These are phyloP conservation scores for Rhamphomyia laevipes DNA, from an alignment of 2,888 invertebrate species.

Conservation along the genomic window DNA sequence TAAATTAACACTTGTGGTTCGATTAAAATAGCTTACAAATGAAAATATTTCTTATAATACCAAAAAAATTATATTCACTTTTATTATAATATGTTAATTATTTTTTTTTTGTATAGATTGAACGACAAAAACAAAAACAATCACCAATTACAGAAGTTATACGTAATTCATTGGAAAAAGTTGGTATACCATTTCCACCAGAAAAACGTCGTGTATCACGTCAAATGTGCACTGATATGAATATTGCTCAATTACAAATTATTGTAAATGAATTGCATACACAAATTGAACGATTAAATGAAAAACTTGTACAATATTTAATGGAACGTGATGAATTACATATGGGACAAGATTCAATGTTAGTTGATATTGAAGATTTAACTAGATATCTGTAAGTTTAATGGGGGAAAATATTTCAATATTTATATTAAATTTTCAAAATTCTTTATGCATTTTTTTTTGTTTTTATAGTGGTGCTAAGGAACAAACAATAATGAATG, in stretches of 20 bases:
- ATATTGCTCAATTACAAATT: slow-evolving; percentile 81
- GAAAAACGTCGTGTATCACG: slow-evolving; percentile 73
- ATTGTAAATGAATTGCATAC: slow-evolving; percentile 90
- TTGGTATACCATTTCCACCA: slow-evolving; percentile 70
- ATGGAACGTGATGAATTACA: slow-evolving; percentile 91
- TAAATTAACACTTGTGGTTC: not conserved
- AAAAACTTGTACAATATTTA: slow-evolving; percentile 75
- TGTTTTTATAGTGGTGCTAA: slow-evolving; percentile 40
- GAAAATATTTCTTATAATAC: not conserved
- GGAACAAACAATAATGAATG: slow-evolving; percentile 34
- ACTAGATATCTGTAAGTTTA: slow-evolving; percentile 72
- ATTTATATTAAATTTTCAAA: not conserved
- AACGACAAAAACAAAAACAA: slow-evolving; percentile 56
- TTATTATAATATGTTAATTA: slow-evolving; percentile 1
- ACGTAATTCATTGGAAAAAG: slow-evolving; percentile 64
- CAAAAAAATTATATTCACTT: not conserved
- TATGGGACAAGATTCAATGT: slow-evolving; percentile 96
- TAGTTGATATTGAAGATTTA: slow-evolving; percentile 93
- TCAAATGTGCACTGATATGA: slow-evolving; percentile 82
- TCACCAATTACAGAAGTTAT: slow-evolving; percentile 83
- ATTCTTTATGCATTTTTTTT: not conserved
- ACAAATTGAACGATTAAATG: slow-evolving; percentile 86
- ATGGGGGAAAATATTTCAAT: not conserved
- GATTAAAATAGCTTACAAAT: no score
- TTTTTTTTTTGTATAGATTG: slow-evolving; percentile 34